A percentile compares a stretch with the other conserved stretches of the same genome.
These are phyloP conservation scores for Sericinus montela DNA, from an alignment of 2,888 invertebrate species.

Conservation along the genomic window DNA sequence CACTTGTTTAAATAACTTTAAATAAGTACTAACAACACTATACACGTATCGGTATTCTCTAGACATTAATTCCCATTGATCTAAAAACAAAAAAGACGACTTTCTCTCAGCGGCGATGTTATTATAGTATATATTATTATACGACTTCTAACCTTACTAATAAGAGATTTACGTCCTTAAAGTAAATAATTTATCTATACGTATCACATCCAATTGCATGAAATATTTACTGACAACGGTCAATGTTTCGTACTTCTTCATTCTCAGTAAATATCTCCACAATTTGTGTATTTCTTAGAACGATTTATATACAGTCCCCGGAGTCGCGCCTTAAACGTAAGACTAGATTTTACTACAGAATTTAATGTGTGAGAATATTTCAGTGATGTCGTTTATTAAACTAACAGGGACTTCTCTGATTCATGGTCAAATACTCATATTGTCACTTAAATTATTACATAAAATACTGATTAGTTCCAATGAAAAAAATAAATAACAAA, in stretches of 20 bases:
- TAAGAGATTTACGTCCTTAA: constrained; percentile 62
- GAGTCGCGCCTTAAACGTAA: constrained; percentile 70
- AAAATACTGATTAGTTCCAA: constrained; percentile 16
- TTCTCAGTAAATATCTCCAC: constrained; percentile 57
- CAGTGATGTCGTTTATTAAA: constrained; percentile 33
- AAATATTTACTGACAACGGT: constrained; percentile 56
- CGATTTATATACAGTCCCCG: constrained; percentile 67
- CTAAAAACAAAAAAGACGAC: constrained; percentile 38
- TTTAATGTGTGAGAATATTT: constrained; percentile 57
- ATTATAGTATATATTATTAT: constrained; percentile 25
- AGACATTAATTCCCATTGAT: constrained; percentile 57
- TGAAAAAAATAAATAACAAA: constrained; percentile 1
- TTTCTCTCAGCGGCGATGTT: constrained; percentile 51
- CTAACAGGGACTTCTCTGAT: constrained; percentile 9
- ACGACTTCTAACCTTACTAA: constrained; percentile 48
- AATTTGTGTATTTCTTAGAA: constrained; percentile 56
- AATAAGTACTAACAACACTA: constrained; percentile 37
- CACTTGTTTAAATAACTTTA: constrained; percentile 36
- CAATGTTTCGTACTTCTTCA: constrained; percentile 27
- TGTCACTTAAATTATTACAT: constrained; percentile 11
- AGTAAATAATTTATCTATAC: constrained; percentile 61
- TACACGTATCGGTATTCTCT: constrained; percentile 39
- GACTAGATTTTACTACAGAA: constrained; percentile 77
- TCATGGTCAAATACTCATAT: background rate
- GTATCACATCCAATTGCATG: constrained; percentile 66